Evolutionary conservation across 2,113 vertebrate genomes (phyloP).

Genomic region (Nerophis lumbriciformis): DNA sequence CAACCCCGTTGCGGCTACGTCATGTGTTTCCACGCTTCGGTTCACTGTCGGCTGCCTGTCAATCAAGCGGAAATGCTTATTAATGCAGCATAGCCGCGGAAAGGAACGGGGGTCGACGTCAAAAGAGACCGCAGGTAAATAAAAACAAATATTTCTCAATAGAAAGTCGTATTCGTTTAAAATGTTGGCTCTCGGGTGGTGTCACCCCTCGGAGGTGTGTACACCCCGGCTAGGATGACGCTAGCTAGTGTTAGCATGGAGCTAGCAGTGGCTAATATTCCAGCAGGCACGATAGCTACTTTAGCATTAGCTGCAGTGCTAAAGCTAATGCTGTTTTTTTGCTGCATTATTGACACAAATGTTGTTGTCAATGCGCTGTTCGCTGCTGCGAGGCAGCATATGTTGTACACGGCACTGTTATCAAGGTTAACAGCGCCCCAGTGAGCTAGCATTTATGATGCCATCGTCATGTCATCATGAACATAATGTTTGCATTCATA

Average conservation of each 20-base stretch:
- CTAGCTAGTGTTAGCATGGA: slow-evolving; percentile 22
- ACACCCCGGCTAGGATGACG: slow-evolving; percentile 8
- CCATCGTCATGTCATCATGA: neutral
- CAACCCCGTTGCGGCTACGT: slow-evolving; percentile 23
- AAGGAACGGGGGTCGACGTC: slow-evolving; percentile 47
- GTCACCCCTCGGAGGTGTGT: slow-evolving; percentile 23
- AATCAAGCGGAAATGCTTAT: slow-evolving; percentile 66
- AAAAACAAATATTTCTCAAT: neutral
- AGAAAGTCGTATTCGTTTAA: no score
- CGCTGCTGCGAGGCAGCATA: no score
- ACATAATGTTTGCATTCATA: neutral
- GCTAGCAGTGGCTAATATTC: slow-evolving; percentile 23
- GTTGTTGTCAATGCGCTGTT: neutral
- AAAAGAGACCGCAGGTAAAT: slow-evolving; percentile 60
- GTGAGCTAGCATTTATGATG: no score
- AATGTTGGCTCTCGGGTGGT: neutral
- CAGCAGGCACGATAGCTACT: neutral
- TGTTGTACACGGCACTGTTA: neutral
- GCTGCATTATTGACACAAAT: neutral
- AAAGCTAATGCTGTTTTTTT: neutral
- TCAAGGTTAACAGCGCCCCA: neutral
- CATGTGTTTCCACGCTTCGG: slow-evolving; percentile 47
- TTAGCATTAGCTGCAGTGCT: slow-evolving; percentile 3
- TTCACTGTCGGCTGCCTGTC: slow-evolving; percentile 47
- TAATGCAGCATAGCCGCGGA: slow-evolving; percentile 65